Evolutionary conservation across 2,113 vertebrate species (phyloP).

Genomic region (Ptychochromis oligacanthus): DNA sequence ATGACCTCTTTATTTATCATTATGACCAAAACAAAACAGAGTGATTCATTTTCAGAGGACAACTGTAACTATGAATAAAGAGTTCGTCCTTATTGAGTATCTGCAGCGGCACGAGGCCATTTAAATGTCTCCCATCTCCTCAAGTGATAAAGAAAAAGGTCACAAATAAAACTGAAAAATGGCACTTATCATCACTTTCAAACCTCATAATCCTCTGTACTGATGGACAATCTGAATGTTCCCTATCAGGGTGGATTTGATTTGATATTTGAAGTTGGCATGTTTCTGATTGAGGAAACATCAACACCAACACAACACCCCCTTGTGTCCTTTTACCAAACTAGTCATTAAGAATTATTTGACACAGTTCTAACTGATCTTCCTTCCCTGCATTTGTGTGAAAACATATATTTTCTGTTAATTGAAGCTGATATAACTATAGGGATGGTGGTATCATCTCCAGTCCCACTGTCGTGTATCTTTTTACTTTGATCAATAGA

Average conservation of each 20-base stretch:
- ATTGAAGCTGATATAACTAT: too few relatives aligned
- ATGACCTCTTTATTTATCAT: background rate
- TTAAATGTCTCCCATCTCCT: slow-evolving; percentile 58
- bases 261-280: slow-evolving; percentile 14
- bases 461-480: too few relatives aligned
- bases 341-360: too few relatives aligned
- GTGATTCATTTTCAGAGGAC: background rate
- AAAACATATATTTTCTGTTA: too few relatives aligned
- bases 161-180: slow-evolving; percentile 13
- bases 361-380: too few relatives aligned
- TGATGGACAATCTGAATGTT: background rate
- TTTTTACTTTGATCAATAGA: too few relatives aligned
- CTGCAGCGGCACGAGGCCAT: slow-evolving; percentile 19
- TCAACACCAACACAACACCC: background rate
- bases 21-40: background rate
- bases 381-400: too few relatives aligned
- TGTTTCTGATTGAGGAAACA: background rate
- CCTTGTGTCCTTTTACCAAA: background rate
- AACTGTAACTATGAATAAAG: slow-evolving; percentile 19
- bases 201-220: background rate
- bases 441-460: too few relatives aligned
- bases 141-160: slow-evolving; percentile 35
- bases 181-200: background rate
- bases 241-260: background rate
- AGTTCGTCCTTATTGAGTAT: background rate